Evolutionary conservation across 2,888 invertebrate genomes (phyloP).

Genomic region (Cecidostiba fungosa): DNA sequence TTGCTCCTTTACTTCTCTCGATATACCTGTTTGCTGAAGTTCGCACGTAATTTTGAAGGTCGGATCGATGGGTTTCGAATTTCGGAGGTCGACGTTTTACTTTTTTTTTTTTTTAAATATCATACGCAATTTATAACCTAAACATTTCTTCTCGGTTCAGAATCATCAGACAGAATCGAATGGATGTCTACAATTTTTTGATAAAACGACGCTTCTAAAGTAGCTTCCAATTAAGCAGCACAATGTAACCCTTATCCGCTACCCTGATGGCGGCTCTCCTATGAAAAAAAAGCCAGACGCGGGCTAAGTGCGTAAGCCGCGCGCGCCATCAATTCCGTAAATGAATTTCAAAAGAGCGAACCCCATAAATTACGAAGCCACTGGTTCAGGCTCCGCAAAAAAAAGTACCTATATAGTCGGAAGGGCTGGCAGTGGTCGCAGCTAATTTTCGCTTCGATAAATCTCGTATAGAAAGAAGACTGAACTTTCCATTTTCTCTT

Average conservation of each 20-base stretch:
- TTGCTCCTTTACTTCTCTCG: neutral
- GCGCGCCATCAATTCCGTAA: slow-evolving; percentile 44
- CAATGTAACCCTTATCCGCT: slow-evolving; percentile 26
- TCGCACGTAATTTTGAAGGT: neutral
- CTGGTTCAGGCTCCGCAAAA: neutral
- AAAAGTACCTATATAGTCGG: neutral
- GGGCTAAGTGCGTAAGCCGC: neutral
- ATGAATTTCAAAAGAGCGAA: slow-evolving; percentile 48
- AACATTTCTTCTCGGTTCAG: too few species aligned
- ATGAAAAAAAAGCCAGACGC: neutral
- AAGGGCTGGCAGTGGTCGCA: neutral
- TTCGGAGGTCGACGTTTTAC: neutral
- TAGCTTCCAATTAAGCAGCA: slow-evolving; percentile 26
- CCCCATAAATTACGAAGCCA: slow-evolving; percentile 42
- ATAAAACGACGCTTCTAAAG: neutral
- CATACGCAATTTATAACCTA: too few species aligned
- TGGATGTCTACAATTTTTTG: neutral
- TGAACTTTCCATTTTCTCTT: neutral
- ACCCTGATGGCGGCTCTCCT: neutral
- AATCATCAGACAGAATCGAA: too few species aligned
- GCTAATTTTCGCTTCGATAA: slow-evolving; percentile 50
- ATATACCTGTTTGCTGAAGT: neutral
- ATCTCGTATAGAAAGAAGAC: neutral
- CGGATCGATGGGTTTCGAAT: slow-evolving; percentile 23
- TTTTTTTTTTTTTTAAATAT: slow-evolving; percentile 24